A percentile compares a stretch with the other conserved stretches of the same genome.
phyloP scores from a whole-genome alignment of 2,888 invertebrate genomes.

The Drosophila siamana region DNA sequence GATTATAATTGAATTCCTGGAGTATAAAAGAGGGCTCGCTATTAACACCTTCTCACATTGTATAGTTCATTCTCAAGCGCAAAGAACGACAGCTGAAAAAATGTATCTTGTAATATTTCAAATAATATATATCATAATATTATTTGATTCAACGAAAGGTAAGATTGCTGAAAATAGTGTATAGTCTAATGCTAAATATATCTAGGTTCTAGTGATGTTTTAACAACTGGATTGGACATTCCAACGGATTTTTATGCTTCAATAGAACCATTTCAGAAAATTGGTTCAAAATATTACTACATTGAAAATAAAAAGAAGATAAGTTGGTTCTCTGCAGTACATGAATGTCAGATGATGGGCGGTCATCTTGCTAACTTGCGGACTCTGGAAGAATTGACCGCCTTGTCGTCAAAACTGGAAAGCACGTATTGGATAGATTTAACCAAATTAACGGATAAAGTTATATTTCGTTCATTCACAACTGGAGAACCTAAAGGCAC shows the following conservation, averaged over 20 bases:
- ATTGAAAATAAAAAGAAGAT: neutral
- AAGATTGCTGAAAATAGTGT: neutral
- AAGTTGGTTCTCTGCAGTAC: neutral
- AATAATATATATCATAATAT: neutral
- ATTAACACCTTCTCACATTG: neutral
- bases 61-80: neutral
- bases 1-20: neutral
- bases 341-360: neutral
- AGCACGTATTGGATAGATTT: neutral
- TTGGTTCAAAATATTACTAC: neutral
- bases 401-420: neutral
- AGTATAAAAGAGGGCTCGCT: neutral
- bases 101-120: neutral
- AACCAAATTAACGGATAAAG: neutral
- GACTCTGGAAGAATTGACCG: neutral
- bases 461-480: neutral
- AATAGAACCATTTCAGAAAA: neutral
- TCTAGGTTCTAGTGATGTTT: neutral
- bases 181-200: neutral
- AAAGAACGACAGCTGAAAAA: neutral
- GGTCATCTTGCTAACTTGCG: neutral
- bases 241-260: neutral
- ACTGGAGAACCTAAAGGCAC: neutral
- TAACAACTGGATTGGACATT: neutral
- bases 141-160: neutral